Evolutionary conservation across 2,888 invertebrate genomes (phyloP), one percentile per base, ranked within the genome.

Genomic region (Charanyca ferruginea): DNA sequence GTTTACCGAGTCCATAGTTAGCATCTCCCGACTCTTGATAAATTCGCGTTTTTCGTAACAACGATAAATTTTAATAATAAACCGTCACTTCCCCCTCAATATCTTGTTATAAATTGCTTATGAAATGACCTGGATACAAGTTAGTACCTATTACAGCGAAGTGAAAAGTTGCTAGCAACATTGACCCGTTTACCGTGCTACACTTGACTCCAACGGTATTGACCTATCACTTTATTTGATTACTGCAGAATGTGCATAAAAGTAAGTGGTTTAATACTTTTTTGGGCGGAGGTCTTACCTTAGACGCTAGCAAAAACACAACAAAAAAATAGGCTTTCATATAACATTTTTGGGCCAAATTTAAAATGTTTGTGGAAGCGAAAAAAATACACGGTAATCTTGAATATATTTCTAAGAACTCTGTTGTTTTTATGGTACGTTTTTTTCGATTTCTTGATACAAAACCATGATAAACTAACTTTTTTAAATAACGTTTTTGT

Each of bases 151-250:
- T 16, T 41, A 32, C 22, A 51, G 28, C 0, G 8, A n/a, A 41
- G 28, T 47, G 20, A 22, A 47, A 51, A 68, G 32, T 68, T 47
- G 59, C 18, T 2, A 22, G 18, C 25, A n/a, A 11, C 20, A 20
- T 47, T 41, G 23, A 51, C 32, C 45, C 16, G 18, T 11, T 48
- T 18, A 22, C 32, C 32, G 35, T 16, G 4, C n/a, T 52, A 16
- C 5, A 52, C 16, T 32, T n/a, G 28, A 47, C 7, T 45, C 6
- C 22, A 44, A 32, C 20, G 13, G 20, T 41, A 45, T 25, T 38
- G 38, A 44, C 9, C 35, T 16, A 9, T 9, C 18, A n/a, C 13
- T 51, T 23, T 32, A n/a, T 20, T 51, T 67, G n/a, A 41, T 35
- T 41, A 41, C 23, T 2, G 7, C 2, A 16, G 16, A 7, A 28